phyloP scores from a whole-genome alignment of 2,888 invertebrate species.

The Endomychus coccineus region DNA sequence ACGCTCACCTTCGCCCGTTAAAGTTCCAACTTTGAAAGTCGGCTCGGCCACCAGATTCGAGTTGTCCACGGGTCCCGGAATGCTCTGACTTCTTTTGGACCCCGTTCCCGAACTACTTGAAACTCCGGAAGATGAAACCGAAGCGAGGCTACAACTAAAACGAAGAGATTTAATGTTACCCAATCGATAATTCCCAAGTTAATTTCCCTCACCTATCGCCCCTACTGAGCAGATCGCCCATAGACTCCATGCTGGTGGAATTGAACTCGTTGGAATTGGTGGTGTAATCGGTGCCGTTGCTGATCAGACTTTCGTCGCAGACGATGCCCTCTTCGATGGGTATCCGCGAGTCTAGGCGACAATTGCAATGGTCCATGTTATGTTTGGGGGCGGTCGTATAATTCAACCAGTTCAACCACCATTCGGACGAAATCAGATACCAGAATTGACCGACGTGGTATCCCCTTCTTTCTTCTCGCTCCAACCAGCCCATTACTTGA shows the following conservation, averaged over 20 bases:
- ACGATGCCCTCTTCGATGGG: slow-evolving; percentile 56
- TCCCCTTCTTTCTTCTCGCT: slow-evolving; percentile 67
- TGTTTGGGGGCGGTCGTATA: slow-evolving; percentile 50
- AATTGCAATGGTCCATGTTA: slow-evolving; percentile 43
- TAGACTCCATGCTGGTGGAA: slow-evolving; percentile 50
- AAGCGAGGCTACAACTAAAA: slow-evolving; percentile 42
- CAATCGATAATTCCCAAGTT: no score
- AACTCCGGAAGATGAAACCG: slow-evolving; percentile 56
- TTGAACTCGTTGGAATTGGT: slow-evolving; percentile 40
- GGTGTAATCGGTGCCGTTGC: slow-evolving; percentile 41
- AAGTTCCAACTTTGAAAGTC: slow-evolving; percentile 56
- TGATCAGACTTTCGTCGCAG: slow-evolving; percentile 64
- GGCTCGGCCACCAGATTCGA: slow-evolving; percentile 58
- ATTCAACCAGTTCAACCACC: slow-evolving; percentile 79
- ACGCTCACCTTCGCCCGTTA: slow-evolving; percentile 72
- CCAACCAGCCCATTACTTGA: slow-evolving; percentile 74
- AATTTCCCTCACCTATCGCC: slow-evolving; percentile 45
- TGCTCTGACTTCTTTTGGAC: slow-evolving; percentile 35
- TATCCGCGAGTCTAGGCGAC: slow-evolving; percentile 37
- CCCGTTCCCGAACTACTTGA: slow-evolving; percentile 51
- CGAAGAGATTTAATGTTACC: no score
- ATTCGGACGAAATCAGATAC: slow-evolving; percentile 78
- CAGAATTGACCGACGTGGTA: slow-evolving; percentile 78
- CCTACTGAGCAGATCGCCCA: slow-evolving; percentile 56
- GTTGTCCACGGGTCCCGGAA: slow-evolving; percentile 74